These are phyloP conservation scores for Rhinopomastus cyanomelas DNA, from an alignment of 2,113 vertebrate species.

Conservation along the genomic window DNA sequence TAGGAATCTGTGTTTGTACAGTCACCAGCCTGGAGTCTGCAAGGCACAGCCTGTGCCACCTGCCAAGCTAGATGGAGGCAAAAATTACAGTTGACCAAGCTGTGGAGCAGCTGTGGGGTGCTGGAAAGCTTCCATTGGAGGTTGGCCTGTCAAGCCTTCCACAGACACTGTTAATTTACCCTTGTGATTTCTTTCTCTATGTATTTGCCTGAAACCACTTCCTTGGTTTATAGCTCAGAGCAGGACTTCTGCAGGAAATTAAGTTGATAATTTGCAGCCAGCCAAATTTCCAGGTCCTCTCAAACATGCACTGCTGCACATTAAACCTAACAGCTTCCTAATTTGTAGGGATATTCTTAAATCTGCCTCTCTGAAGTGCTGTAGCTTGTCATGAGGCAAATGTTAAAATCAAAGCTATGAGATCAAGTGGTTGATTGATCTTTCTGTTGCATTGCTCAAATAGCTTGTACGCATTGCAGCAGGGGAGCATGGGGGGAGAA, in stretches of 20 bases:
- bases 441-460: background rate
- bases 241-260: background rate
- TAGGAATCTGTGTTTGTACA: background rate
- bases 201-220: background rate
- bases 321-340: background rate
- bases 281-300: background rate
- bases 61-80: background rate
- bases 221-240: background rate
- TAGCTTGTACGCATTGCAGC: background rate
- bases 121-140: background rate
- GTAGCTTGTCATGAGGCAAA: background rate
- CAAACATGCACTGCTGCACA: background rate
- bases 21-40: background rate
- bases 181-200: background rate
- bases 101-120: fast-evolving
- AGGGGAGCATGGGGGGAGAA: background rate
- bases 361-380: background rate
- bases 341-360: background rate
- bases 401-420: background rate
- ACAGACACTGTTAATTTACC: background rate
- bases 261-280: background rate
- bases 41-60: background rate
- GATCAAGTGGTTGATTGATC: background rate
- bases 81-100: background rate
- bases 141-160: background rate